Evolutionary conservation across 2,888 invertebrate species (phyloP), one percentile per base, ranked within the genome.

Genomic region (Marronus borbonicus): DNA sequence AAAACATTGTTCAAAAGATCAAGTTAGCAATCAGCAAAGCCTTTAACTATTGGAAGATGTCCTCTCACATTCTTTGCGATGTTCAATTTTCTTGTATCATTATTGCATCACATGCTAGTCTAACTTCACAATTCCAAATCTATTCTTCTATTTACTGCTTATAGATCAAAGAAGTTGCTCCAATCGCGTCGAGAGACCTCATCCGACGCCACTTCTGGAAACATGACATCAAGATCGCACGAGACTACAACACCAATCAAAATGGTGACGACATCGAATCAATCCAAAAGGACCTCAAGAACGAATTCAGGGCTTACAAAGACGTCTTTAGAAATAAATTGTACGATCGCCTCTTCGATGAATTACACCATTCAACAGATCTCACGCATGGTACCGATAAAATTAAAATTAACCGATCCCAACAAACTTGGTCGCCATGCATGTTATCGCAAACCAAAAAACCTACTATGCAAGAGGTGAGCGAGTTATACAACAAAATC

Each of bases 151-250:
- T 24, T 20, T 58, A 58, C 20, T 44, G 0, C 17, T n/a, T 66
- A 68, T 52, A 92, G 91, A 89, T 92, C 1, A 93, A 93, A 87
- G 91, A 92, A 88, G 92, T 93, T 0, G 91, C 91, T 28, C 92
- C 93, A 0, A 84, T 91, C 0, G 90, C 90, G 50, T 89, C 89
- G 1, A 88, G 86, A 77, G 89, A 88, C 80, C 87, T 88, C 77
- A 82, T 82, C 3, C 84, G 88, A 24, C 88, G 90, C 72, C 83
- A 82, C 64, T 93, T 93, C 85, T 93, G 93, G 92, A 91, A 90
- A 82, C 90, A 92, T 81, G 93, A 93, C 83, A 90, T 93, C 7
- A 92, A 91, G 86, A 89, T 92, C 76, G 91, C 91, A 0, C 86
- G 93, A 24, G 89, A 91, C 80, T 91, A 92, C 80, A 92, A 92